A percentile compares a stretch with the other conserved stretches of the same genome.
Conservation (phyloP, 2,888 invertebrate genomes). For the Galeopsomyia nigrocyanea region DNA sequence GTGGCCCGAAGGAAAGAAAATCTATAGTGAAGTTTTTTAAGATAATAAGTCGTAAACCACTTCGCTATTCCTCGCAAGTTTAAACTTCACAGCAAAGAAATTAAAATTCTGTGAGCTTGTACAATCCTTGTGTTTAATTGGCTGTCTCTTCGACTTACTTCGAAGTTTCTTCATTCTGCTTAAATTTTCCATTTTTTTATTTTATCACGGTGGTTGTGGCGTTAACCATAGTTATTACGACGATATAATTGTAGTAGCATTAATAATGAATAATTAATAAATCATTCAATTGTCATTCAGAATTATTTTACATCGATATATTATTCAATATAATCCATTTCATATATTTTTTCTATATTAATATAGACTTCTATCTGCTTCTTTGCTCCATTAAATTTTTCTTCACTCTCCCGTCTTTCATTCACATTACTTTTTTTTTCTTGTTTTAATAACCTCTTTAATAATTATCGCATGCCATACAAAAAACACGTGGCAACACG, state of each 20-base stretch:
- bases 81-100: conserved; percentile 44
- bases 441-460: conserved; percentile 44
- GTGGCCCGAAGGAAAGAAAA: conserved; percentile 35
- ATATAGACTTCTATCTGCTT: conserved; percentile 65
- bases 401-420: conserved; percentile 48
- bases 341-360: conserved; percentile 64
- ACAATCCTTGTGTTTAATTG: conserved; percentile 35
- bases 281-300: conserved; percentile 62
- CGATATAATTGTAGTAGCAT: conserved; percentile 41
- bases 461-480: conserved; percentile 50
- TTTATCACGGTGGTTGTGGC: conserved; percentile 47
- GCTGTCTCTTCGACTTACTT: conserved; percentile 41
- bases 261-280: conserved; percentile 44
- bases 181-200: conserved; percentile 23
- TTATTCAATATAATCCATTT: conserved; percentile 67
- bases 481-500: conserved; percentile 56
- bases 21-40: conserved; percentile 39
- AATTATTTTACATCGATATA: conserved; percentile 68
- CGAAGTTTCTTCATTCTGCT: conserved; percentile 35
- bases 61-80: conserved; percentile 15
- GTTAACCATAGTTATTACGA: conserved; percentile 46
- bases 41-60: conserved; percentile 41
- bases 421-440: conserved; percentile 38
- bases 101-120: conserved; percentile 42
- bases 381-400: conserved; percentile 50